Evolutionary conservation across 1,140 invertebrate genomes (phyloP).

Genomic region (Sitobion miscanthi): DNA sequence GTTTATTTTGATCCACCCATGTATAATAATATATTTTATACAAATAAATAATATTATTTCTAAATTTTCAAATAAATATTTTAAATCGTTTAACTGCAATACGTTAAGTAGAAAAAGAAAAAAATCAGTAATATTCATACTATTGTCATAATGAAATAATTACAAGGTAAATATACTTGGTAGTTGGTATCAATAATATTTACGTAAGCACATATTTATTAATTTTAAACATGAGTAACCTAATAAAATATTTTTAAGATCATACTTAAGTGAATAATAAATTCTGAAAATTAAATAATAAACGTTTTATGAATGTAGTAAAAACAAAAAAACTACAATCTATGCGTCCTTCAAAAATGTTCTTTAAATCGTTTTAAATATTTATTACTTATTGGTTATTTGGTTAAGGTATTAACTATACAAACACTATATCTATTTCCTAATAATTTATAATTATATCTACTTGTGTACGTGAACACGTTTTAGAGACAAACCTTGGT

Average conservation of each 20-base stretch:
- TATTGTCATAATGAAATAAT: neutral
- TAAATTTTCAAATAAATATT: neutral
- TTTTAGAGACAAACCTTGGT: neutral
- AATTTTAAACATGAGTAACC: neutral
- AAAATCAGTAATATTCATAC: neutral
- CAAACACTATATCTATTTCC: neutral
- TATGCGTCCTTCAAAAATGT: neutral
- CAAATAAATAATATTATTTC: neutral
- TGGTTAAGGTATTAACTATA: neutral
- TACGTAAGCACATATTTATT: neutral
- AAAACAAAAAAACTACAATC: neutral
- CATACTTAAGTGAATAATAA: neutral
- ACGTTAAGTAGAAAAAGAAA: neutral
- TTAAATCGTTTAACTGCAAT: no score
- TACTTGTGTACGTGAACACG: neutral
- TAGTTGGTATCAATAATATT: neutral
- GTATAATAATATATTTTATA: neutral
- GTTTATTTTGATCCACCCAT: neutral
- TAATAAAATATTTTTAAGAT: neutral
- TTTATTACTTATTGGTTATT: neutral
- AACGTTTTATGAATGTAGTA: neutral
- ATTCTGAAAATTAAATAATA: neutral
- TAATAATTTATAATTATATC: neutral
- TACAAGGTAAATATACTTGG: neutral
- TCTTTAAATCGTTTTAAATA: neutral